Conservation (phyloP, 2,113 vertebrate genomes). For the Mystacornis crossleyi region DNA sequence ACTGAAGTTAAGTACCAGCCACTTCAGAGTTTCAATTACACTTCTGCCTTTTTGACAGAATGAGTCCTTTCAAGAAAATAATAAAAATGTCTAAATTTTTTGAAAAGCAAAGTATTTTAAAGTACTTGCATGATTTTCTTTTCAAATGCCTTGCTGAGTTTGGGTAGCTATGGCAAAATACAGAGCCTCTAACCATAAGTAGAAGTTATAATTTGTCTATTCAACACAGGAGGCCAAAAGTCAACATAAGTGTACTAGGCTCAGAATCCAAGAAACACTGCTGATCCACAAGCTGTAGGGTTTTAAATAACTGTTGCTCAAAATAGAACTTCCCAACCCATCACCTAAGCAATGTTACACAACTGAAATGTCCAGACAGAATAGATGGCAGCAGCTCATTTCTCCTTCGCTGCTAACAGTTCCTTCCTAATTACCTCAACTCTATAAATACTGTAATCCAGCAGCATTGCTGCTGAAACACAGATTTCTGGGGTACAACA, state of each 20-base stretch:
- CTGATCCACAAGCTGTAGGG: not conserved
- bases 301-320: conserved; percentile 55
- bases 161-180: not conserved
- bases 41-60: not conserved
- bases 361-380: not conserved
- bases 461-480: not conserved
- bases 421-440: not conserved
- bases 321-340: conserved; percentile 55
- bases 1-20: not conserved
- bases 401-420: not conserved
- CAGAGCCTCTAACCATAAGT: not conserved
- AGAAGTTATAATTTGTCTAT: not conserved
- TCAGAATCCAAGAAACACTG: not conserved
- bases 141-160: not conserved
- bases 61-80: not conserved
- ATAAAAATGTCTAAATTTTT: not conserved
- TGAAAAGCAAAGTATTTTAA: not conserved
- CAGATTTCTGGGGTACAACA: not conserved
- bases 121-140: not conserved
- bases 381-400: not conserved
- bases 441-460: not conserved
- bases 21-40: not conserved
- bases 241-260: not conserved
- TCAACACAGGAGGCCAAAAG: not conserved
- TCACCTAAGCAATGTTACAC: not conserved